Evolutionary conservation across 2,113 vertebrate species (phyloP), one percentile per base, ranked within the genome.

Genomic region (Rhinoderma darwinii): DNA sequence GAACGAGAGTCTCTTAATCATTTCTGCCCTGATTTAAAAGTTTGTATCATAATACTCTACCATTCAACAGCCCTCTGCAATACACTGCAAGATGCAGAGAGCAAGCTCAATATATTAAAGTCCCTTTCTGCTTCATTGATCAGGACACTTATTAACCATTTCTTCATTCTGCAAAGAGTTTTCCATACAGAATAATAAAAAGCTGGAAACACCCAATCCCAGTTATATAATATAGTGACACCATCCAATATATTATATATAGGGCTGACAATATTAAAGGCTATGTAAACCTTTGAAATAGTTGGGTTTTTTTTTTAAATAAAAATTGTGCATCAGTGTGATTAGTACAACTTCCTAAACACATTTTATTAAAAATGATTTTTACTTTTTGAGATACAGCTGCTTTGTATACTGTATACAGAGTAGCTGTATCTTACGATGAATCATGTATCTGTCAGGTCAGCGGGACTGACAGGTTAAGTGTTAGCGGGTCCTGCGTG

Each of bases 11-110:
- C 73, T 63, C 39, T 66, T 77, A 66, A 63, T 85, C 73, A 85
- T 85, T 37, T 63, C 84, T 63, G 51, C 73, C 17, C 73, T 63
- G 84, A 84, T 84, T 59, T 84, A 30, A 50, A 73, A 56, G 56
- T 77, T 77, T 35, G 54, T 27, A 85, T 85, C 51, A n/a, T 39
- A 76, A 47, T 47, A 59, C 37, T 35, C 68, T 5, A 1, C 14
- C 32, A 5, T 30, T 17, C 82, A 37, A 8, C 39, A 44, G 76
- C 47, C 76, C 17, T n/a, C 22, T 9, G 18, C 20, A 61, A 63
- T n/a, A 18, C 12, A 22, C 76, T 51, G n/a, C 74, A 51, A 8
- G 51, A 56, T 43, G 54, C 78, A 12, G 22, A 10, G 22, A 27
- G 54, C 35, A 27, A 2, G 15, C 54, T n/a, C 78, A 1, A 27